phyloP scores from a whole-genome alignment of 2,113 vertebrate genomes.

The Eurystomus gularis region DNA sequence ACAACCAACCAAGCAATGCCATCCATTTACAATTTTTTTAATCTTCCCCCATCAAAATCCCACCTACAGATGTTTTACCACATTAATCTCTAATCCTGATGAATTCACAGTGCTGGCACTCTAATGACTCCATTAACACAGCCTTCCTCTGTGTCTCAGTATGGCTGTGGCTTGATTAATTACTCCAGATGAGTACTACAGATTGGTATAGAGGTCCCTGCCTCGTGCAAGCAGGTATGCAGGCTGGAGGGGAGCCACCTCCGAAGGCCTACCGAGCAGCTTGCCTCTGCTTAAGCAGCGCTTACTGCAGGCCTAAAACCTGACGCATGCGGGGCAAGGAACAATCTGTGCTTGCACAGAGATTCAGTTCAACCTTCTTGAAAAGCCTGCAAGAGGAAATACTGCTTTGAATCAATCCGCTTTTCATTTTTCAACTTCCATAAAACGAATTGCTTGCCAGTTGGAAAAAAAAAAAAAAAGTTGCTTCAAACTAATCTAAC shows the following conservation, averaged over 20 bases:
- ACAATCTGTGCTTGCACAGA: neutral
- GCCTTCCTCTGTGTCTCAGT: slow-evolving; percentile 21
- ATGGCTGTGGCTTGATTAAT: slow-evolving; percentile 62
- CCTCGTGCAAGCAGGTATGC: neutral
- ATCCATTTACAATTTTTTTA: neutral
- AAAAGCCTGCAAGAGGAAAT: neutral
- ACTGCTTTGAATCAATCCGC: neutral
- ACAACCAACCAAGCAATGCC: neutral
- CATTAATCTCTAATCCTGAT: slow-evolving; percentile 20
- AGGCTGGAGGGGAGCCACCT: neutral
- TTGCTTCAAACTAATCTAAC: slow-evolving; percentile 46
- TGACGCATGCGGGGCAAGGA: neutral
- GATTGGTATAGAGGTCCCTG: neutral
- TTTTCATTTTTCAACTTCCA: slow-evolving; percentile 19
- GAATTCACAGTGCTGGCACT: neutral
- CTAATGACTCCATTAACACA: slow-evolving; percentile 69
- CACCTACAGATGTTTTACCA: slow-evolving; percentile 7
- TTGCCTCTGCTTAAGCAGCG: neutral
- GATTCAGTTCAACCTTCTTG: fast-evolving
- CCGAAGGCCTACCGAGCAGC: neutral
- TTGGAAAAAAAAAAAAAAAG: neutral
- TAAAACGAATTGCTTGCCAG: slow-evolving; percentile 37
- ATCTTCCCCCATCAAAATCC: neutral
- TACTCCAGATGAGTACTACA: slow-evolving; percentile 28
- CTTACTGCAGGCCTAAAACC: neutral